These are phyloP conservation scores for Drosophila yakuba DNA, from an alignment of 1,140 invertebrate species.

Conservation along the genomic window DNA sequence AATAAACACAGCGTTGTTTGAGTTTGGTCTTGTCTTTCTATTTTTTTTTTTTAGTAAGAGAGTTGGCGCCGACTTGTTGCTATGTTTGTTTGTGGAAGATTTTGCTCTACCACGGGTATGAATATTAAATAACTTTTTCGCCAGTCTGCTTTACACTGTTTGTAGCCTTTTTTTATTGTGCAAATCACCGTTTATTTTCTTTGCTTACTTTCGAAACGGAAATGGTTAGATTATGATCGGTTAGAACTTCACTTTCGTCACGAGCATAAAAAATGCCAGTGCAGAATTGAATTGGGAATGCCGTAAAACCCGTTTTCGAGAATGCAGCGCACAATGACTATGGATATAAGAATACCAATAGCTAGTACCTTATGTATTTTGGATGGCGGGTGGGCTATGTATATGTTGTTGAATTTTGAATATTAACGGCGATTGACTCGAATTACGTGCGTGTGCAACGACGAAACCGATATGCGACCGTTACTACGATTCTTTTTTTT, in stretches of 20 bases:
- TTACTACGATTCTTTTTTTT: neutral
- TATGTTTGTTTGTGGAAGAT: constrained; percentile 57
- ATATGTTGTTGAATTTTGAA: neutral
- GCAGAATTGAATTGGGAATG: constrained; percentile 42
- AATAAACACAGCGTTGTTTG: constrained; percentile 62
- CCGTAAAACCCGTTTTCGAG: constrained; percentile 45
- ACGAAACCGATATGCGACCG: constrained; percentile 20
- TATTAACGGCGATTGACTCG: constrained; percentile 22
- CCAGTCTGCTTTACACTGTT: constrained; percentile 28
- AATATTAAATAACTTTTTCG: constrained; percentile 71
- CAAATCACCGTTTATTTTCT: constrained; percentile 34
- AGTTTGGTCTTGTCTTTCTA: constrained; percentile 30
- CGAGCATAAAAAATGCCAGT: constrained; percentile 38
- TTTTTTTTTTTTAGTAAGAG: constrained; percentile 5
- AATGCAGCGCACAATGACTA: constrained; percentile 29
- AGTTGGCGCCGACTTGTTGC: constrained; percentile 74
- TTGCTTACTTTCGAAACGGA: constrained; percentile 60
- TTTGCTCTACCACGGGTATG: constrained; percentile 30
- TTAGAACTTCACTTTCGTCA: constrained; percentile 51
- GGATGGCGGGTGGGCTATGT: neutral
- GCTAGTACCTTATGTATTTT: constrained; percentile 6
- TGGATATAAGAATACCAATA: constrained; percentile 24
- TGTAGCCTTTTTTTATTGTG: neutral
- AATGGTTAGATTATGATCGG: constrained; percentile 45
- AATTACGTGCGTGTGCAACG: constrained; percentile 14